These are phyloP conservation scores for Lampris incognitus DNA, from an alignment of 2,113 vertebrate species.

Conservation along the genomic window DNA sequence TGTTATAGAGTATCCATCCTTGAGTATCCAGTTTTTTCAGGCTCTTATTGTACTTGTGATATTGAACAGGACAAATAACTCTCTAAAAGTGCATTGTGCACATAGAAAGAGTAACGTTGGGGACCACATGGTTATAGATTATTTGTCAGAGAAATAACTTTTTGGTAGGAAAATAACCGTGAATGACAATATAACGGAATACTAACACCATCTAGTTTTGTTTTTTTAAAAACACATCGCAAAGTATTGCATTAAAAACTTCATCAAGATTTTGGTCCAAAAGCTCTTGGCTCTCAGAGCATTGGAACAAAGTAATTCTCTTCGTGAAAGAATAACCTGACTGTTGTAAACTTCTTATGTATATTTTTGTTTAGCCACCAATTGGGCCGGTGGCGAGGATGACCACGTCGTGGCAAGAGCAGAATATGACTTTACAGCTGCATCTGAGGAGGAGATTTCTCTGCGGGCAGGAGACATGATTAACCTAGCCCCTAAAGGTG, in stretches of 20 bases:
- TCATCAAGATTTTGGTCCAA: background rate
- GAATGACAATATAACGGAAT: too few relatives aligned
- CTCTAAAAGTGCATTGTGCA: too few relatives aligned
- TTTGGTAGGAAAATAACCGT: too few relatives aligned
- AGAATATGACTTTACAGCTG: conserved; percentile 92
- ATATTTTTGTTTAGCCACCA: conserved; percentile 70
- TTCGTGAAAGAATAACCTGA: background rate
- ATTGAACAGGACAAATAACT: background rate
- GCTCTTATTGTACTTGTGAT: too few relatives aligned
- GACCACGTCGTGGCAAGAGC: conserved; percentile 96
- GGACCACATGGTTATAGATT: too few relatives aligned
- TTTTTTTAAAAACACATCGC: too few relatives aligned
- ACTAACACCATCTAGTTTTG: too few relatives aligned
- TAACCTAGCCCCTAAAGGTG: conserved; percentile 96
- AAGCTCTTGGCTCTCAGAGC: background rate
- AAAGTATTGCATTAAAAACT: too few relatives aligned
- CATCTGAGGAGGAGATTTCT: conserved; percentile 95
- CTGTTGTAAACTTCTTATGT: conserved; percentile 17
- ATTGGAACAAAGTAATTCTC: background rate
- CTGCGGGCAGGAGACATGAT: conserved; percentile 92
- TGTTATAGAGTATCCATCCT: too few relatives aligned
- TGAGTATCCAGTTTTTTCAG: too few relatives aligned
- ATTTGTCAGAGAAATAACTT: too few relatives aligned
- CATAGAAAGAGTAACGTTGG: too few relatives aligned
- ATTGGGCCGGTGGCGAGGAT: conserved; percentile 94